Conservation (phyloP, 2,888 invertebrate genomes). For the Rapana venosa region DNA sequence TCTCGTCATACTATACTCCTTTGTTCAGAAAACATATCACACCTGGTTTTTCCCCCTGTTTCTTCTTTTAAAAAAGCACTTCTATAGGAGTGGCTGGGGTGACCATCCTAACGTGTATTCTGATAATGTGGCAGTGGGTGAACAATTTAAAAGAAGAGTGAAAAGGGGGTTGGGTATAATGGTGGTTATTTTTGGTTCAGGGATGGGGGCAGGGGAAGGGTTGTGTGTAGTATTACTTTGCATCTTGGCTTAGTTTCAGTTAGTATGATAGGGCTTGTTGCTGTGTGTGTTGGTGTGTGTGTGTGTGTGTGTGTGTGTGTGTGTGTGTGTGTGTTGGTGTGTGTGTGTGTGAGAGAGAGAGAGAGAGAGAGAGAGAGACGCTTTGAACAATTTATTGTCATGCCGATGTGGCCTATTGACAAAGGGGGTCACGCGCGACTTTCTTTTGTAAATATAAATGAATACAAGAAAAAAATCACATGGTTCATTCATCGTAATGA, state of each 20-base stretch:
- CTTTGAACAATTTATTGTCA: too few relatives aligned
- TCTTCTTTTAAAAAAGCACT: background rate
- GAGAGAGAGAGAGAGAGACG: slow-evolving; percentile 8
- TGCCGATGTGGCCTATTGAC: too few relatives aligned
- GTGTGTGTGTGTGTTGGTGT: too few relatives aligned
- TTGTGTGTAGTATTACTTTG: background rate
- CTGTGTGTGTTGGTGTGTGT: background rate
- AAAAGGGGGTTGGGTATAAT: background rate
- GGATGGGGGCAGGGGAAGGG: background rate
- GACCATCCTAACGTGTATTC: background rate
- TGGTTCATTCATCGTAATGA: too few relatives aligned
- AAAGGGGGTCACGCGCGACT: too few relatives aligned
- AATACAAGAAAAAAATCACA: too few relatives aligned
- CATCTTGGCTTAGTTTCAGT: background rate
- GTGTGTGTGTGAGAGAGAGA: background rate
- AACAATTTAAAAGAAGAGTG: background rate
- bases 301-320: background rate
- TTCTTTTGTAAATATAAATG: too few relatives aligned
- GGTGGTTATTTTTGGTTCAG: background rate
- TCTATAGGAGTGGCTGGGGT: background rate
- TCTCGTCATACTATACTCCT: background rate
- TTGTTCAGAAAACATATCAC: background rate
- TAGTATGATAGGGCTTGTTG: background rate
- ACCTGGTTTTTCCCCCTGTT: background rate
- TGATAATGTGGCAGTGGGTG: background rate